Evolutionary conservation across 2,113 vertebrate species (phyloP), one percentile per base, ranked within the genome.

Genomic region (Gymnarchus niloticus): DNA sequence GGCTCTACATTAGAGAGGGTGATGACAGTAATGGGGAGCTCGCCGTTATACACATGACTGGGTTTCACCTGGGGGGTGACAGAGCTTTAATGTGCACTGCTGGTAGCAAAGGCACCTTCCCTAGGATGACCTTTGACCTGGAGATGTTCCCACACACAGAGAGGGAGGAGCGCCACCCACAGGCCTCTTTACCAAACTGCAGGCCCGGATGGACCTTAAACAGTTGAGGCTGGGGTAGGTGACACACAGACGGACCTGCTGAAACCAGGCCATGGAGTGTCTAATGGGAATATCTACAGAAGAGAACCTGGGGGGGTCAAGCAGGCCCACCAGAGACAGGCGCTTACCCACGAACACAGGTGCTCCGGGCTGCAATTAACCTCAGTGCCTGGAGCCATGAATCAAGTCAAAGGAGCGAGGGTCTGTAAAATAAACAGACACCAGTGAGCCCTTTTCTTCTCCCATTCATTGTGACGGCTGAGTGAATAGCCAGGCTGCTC

Each of bases 351-450:
- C 87, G 85, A 87, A 92, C 93, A 93, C 91, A 94, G 92, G 89
- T 92, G 90, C 88, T 81, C 84, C 90, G 89, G 89, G 89, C 92
- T 88, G 91, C 95, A 94, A 96, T 97, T 95, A 95, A 94, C 93
- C 94, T 91, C 90, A 87, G 91, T 87, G 93, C 95, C 94, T 89
- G 86, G 61, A 93, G 96, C 95, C 92, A 95, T 94, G 95, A 95
- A 96, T 96, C 94, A 95, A 94, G 91, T 89, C 92, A 93, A 92
- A 94, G 92, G 89, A 92, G 90, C 90, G 84, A 92, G 89, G 88
- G 88, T 90, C 91, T 95, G 94, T 92, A 94, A 95, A 94, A 95
- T 94, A 95, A 96, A 96, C 95, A 94, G 3, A 87, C 89, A 89
- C 87, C 91, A 89, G 90, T 90, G 91, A 93, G 92, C 92, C 93